Base-by-base conservation (phyloP, 2,797 vertebrate species). In the Steatocranus sp. region DNA sequence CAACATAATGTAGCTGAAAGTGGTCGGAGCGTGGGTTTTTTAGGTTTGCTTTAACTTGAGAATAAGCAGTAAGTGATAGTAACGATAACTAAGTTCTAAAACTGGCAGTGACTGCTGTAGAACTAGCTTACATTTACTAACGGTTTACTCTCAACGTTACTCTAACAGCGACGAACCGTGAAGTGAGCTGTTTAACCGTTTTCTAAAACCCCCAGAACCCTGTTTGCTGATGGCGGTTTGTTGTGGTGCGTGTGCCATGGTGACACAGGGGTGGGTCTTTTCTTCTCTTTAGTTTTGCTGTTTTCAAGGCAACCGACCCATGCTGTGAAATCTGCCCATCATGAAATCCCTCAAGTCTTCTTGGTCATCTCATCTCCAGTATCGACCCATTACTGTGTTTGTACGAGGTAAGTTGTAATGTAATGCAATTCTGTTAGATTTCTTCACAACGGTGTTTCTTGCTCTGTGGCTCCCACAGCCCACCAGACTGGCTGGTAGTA, bases 251-350 rank as follows among this genome's bases (percentile, higher is more conserved):
- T 75, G 78, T 53, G 56, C 84, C 90, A 89, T 92, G 88, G 95
- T 83, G 89, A 96, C 91, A 66, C 75, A 17, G 86, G 86, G 87
- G 81, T 53, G 90, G 89, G 84, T 86, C 90, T 82, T 78, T 23
- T 58, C 54, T 20, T 23, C 23, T 27, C 23, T 32, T 56, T 83
- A 87, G 93, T 94, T 94, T 87, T 78, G 82, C 25, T 78, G 95
- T 95, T 91, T 87, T 91, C 95, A 92, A 88, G 95, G 94, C 89
- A 94, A 96, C 96, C 75, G 54, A 15, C 23, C 76, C 34, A 9
- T 2, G 53, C 12, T 36, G 50, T 61, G 41, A 63, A 23, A 43
- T n/a, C 61, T 76, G 49, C 27, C 4, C 4, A 25, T 18, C 7
- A 15, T 23, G n/a, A 32, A 53, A 63, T 78, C 79, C 20, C 18